These are phyloP conservation scores for Acanthopleura granulata DNA, from an alignment of 2,888 invertebrate genomes.

Conservation along the genomic window DNA sequence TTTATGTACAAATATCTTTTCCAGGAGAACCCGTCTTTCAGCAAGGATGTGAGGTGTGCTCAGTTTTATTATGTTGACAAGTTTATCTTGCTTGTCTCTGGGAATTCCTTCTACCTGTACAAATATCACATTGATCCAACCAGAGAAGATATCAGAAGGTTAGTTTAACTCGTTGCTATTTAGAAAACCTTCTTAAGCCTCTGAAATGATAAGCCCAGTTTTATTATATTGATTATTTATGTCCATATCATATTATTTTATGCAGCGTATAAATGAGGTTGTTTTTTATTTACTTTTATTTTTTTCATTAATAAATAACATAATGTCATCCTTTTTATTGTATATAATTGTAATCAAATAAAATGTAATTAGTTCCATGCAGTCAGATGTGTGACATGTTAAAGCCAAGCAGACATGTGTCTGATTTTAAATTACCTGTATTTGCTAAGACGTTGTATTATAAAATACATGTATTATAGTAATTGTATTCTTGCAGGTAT, in stretches of 20 bases:
- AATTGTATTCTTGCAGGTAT: slow-evolving; percentile 49
- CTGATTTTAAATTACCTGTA: too few species aligned
- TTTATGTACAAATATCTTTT: slow-evolving; percentile 4
- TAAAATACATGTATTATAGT: not conserved
- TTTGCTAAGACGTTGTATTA: not conserved
- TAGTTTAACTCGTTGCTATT: not conserved
- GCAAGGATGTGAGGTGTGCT: slow-evolving; percentile 58
- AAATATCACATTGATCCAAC: slow-evolving; percentile 62
- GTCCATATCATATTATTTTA: too few species aligned
- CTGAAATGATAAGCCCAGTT: not conserved
- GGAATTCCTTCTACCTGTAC: slow-evolving; percentile 59
- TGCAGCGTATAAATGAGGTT: too few species aligned
- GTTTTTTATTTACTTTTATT: too few species aligned
- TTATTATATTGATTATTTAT: too few species aligned
- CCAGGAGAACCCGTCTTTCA: slow-evolving; percentile 47
- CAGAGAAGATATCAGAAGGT: slow-evolving; percentile 65
- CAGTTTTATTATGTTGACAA: slow-evolving; percentile 69
- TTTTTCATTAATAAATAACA: too few species aligned
- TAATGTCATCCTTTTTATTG: too few species aligned
- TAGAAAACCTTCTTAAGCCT: too few species aligned
- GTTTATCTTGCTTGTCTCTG: slow-evolving; percentile 61
- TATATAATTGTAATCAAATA: too few species aligned
- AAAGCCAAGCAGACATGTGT: too few species aligned
- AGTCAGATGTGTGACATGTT: too few species aligned
- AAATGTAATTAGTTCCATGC: too few species aligned